Base-by-base conservation (phyloP, 2,113 vertebrate genomes). In the Menidia beryllina region DNA sequence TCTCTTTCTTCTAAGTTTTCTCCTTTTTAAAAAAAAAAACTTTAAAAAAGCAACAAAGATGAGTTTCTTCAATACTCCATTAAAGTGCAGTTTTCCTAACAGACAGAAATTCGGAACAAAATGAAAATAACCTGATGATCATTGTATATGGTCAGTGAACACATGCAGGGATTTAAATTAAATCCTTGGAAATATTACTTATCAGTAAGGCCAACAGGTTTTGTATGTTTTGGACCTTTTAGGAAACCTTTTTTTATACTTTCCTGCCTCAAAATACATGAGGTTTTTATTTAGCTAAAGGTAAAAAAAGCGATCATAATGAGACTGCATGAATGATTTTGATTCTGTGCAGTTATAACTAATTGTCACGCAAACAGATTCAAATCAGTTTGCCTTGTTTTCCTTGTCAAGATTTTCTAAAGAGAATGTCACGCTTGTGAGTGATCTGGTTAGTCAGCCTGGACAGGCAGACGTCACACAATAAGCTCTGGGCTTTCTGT, bases 361-460 rank as follows among this genome's bases (percentile, higher is more conserved):
- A 3, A 3, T 8, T 26, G 25, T 41, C 8, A 75, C 25, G 66
- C 39, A 67, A 39, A 81, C 54, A 68, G 68, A 48, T 67, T 41
- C 30, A 34, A 58, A 48, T n/a, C 24, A 58, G 77, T 90, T 82
- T 70, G 69, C 62, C 85, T 83, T 70, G 58, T 76, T 81, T 86
- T 72, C 49, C 75, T 78, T 84, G 88, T 87, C 86, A 81, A 75
- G 72, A 72, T 80, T 83, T 80, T 74, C 69, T 77, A 86, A 90
- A 90, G 83, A 90, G 77, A 85, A 91, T 76, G 75, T 91, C 82
- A 85, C 75, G 34, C 54, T 13, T 4, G 53, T 66, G 83, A 81
- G 79, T 88, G 82, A 87, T 79, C 71, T 63, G 66, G 72, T 83
- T 84, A 69, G 84, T 79, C 83, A 83, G 75, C 55, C 59, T 77